These are phyloP conservation scores for Pantherophis guttatus DNA, from an alignment of 2,113 vertebrate genomes.

Conservation along the genomic window DNA sequence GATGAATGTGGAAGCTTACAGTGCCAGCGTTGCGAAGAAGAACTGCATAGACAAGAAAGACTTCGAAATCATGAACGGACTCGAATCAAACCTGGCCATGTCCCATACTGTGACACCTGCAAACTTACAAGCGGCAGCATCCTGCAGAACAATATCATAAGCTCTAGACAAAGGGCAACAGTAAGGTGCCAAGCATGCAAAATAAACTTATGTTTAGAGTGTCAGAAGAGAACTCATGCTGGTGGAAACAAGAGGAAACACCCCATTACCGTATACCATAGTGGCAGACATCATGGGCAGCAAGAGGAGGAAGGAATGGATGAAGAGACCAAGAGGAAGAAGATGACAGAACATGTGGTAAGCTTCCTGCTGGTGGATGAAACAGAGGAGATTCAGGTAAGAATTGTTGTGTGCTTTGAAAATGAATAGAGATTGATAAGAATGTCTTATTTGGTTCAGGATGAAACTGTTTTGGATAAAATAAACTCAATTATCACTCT, in stretches of 20 bases:
- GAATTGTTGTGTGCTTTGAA: constrained; percentile 24
- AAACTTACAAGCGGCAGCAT: constrained; percentile 79
- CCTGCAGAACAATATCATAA: constrained; percentile 57
- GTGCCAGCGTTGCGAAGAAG: constrained; percentile 88
- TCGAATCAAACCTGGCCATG: constrained; percentile 82
- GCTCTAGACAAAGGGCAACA: constrained; percentile 78
- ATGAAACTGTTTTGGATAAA: neutral
- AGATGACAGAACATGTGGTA: constrained; percentile 84
- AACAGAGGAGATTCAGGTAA: constrained; percentile 94
- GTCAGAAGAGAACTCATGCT: constrained; percentile 89
- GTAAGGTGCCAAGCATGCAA: constrained; percentile 91
- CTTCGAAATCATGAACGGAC: constrained; percentile 91
- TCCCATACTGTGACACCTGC: constrained; percentile 91
- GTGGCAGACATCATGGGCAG: constrained; percentile 69
- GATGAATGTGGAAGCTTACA: constrained; percentile 95
- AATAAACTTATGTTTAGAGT: constrained; percentile 87
- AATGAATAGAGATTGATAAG: neutral
- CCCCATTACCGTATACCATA: constrained; percentile 77
- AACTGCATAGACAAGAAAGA: constrained; percentile 89
- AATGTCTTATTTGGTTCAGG: neutral
- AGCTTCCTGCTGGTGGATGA: constrained; percentile 97
- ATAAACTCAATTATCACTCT: neutral
- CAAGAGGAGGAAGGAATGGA: constrained; percentile 70
- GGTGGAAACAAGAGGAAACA: constrained; percentile 89
- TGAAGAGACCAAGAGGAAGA: constrained; percentile 80